Evolutionary conservation across 2,113 vertebrate species (phyloP), one percentile per base, ranked within the genome.

Genomic region (Poeciliopsis prolifica): DNA sequence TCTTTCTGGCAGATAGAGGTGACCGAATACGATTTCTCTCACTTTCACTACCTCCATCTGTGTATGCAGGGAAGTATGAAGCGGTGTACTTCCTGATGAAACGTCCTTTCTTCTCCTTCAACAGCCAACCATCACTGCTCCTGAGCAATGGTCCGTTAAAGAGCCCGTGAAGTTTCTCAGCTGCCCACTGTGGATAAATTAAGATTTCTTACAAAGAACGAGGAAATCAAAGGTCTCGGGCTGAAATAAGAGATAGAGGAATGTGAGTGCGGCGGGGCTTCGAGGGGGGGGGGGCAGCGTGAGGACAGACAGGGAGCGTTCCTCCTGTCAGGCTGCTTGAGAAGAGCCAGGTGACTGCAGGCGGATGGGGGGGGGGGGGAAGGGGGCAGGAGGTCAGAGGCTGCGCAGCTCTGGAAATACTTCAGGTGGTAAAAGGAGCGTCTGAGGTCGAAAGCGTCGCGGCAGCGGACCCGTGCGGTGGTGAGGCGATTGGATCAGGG

Each of bases 271-370:
- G 70, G 70, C 51, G 71, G 31, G 35, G 84, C 84, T 77, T 75
- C 61, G 11, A 10, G 35, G 5, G 72, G 81, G 72, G 83, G 79
- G 67, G 28, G 28, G 28, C 33, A 29, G 54, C 61, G 84, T 83
- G 85, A 60, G 65, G 85, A 91, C 80, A 77, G 89, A 86, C 65
- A 15, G 40, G 12, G 8, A 79, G 65, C 26, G 73, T 79, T 91
- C 78, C 82, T 78, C 61, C 73, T 86, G 89, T 89, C 85, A 86
- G 77, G 65, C 71, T 10, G 29, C 74, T 75, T 89, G 91, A 92
- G 71, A 48, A 79, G 88, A 89, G 82, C 88, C 90, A 92, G 92
- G 89, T 92, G 90, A 88, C 58, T 33, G 61, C 68, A 7, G 65
- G 64, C 35, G 81, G 67, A 65, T 22, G 65, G 64, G 35, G 81